Conservation (phyloP, 2,888 invertebrate genomes). For the Apamea monoglypha region DNA sequence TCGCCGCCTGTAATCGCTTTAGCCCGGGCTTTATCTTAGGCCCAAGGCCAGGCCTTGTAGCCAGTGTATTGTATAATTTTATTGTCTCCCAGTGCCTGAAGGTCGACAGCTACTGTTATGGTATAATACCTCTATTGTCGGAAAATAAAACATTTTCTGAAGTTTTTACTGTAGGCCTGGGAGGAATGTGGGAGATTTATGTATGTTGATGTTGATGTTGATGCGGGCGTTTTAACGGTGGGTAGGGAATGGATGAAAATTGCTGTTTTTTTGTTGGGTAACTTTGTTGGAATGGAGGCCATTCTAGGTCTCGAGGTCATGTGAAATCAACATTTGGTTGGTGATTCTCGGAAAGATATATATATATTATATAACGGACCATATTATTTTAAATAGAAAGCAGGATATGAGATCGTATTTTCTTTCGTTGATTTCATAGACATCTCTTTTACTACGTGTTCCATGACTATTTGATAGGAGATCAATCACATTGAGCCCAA, state of each 20-base stretch:
- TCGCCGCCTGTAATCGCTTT: slow-evolving; percentile 43
- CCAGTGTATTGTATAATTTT: slow-evolving; percentile 56
- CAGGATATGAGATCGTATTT: background rate
- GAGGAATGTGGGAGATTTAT: slow-evolving; percentile 36
- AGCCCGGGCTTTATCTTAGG: slow-evolving; percentile 44
- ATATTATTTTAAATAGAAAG: background rate
- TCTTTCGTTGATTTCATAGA: background rate
- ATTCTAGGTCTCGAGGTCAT: slow-evolving; percentile 10
- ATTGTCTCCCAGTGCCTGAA: slow-evolving; percentile 40
- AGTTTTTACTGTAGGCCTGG: slow-evolving; percentile 35
- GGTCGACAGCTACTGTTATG: slow-evolving; percentile 29
- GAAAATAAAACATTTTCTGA: slow-evolving; percentile 28
- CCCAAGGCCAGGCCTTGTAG: slow-evolving; percentile 54
- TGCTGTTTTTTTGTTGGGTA: background rate
- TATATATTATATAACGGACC: no score
- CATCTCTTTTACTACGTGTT: background rate
- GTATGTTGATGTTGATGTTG: slow-evolving; percentile 14
- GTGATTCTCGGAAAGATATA: background rate
- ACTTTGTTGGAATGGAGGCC: background rate
- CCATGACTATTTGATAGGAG: background rate
- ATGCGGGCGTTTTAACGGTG: slow-evolving; percentile 6
- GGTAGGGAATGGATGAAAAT: background rate
- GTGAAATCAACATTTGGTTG: background rate
- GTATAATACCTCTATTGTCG: slow-evolving; percentile 22
- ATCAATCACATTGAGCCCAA: no score